A percentile compares a stretch with the other conserved stretches of the same genome.
Conservation (phyloP, 2,888 invertebrate genomes). For the Clepsis dumicolana region DNA sequence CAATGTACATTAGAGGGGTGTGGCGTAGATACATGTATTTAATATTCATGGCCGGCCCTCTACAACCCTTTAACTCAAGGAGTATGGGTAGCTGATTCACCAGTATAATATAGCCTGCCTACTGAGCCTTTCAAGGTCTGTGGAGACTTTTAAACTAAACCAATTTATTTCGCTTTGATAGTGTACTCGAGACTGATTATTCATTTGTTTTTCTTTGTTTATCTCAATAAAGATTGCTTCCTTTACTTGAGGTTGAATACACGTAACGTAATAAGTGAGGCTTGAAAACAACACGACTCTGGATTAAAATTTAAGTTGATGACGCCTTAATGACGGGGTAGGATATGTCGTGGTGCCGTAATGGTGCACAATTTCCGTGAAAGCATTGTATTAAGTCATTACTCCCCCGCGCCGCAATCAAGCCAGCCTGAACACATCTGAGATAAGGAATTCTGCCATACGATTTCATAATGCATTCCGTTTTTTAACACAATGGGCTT, state of each 20-base stretch:
- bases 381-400: conserved; percentile 81
- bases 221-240: neutral
- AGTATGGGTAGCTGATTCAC: conserved; percentile 34
- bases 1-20: conserved; percentile 43
- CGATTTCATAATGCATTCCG: conserved; percentile 46
- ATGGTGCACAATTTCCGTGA: conserved; percentile 72
- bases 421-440: conserved; percentile 50
- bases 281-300: conserved; percentile 48
- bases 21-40: conserved; percentile 45
- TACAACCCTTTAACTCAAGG: conserved; percentile 38
- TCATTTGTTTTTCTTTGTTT: neutral
- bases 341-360: conserved; percentile 63
- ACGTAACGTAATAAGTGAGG: neutral
- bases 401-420: conserved; percentile 61
- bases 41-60: conserved; percentile 45
- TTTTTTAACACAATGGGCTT: conserved; percentile 40
- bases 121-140: conserved; percentile 34
- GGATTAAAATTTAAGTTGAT: conserved; percentile 65
- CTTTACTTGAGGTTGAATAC: neutral
- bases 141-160: conserved; percentile 4
- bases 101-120: conserved; percentile 1
- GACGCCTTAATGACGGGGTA: conserved; percentile 67
- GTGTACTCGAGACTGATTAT: neutral
- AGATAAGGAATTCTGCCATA: conserved; percentile 52
- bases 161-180: neutral